Evolutionary conservation across 2,888 invertebrate genomes (phyloP), one percentile per base, ranked within the genome.

Genomic region (Tholera decimalis): DNA sequence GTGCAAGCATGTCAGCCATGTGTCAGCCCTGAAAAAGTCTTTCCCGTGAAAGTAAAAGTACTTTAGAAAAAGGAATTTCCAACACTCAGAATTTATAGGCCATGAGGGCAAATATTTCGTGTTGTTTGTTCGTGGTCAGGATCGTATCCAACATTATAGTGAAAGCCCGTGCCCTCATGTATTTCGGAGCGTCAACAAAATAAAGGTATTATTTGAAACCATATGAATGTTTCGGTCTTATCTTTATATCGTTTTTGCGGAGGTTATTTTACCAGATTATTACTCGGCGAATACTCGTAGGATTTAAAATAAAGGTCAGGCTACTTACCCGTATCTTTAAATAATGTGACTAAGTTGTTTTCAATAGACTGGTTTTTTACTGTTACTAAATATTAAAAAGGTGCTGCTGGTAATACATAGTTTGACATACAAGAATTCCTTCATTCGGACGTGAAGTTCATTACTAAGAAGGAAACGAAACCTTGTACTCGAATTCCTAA

Each of bases 251-350:
- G 55, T 53, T 47, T 18, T 20, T 9, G 46, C 18, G 35, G 26
- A 58, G 57, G 57, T 73, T 57, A 44, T 49, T 73, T 58, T 64
- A 74, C 39, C 46, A 46, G 54, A 60, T 69, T 63, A 57, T 74
- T 70, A 54, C 60, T 35, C 41, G 37, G 33, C 13, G 30, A 41
- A 51, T 55, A 53, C 51, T 50, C 41, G 54, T 61, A 43, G 73
- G 73, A 68, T 62, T 73, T 61, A 58, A 67, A 73, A 43, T 51
- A 73, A 68, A 73, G 61, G 68, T 58, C 74, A 73, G 37, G 13
- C 20, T 50, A 61, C 61, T 58, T 61, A 56, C 41, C 39, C 6
- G 44, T 67, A 53, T 57, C 26, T 54, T 43, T 54, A n/a, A 54
- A 70, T 43, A 70, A 61, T 70, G 33, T 49, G n/a, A 43, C 13